Base-by-base conservation (phyloP, 2,797 vertebrate species). In the Poecilia velifera region DNA sequence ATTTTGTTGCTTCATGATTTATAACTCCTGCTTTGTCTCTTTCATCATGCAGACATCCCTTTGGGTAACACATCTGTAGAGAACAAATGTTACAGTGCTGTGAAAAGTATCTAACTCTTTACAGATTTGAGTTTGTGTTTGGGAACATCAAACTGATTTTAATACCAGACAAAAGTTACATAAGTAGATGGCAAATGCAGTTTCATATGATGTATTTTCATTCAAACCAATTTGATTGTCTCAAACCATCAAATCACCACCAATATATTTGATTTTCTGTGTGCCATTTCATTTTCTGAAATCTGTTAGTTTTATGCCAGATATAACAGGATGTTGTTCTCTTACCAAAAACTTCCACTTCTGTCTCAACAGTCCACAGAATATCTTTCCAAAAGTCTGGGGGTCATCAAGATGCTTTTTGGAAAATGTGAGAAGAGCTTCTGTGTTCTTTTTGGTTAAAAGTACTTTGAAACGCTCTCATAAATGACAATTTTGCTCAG, bases 1-100 rank as follows among this genome's bases (percentile, higher is more conserved):
- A 90, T 88, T 85, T 85, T 79, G 77, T 73, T 70, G 76, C 14
- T 80, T 83, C 78, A 73, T 83, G 79, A 89, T 78, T 80, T 72
- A 71, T 57, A 41, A 72, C 34, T 78, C 14, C 53, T 53, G 49
- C 46, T 74, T 34, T 6, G 31, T 74, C 81, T 90, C 92, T 93
- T 87, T 91, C 81, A 70, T 88, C 45, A 49, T 82, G 41, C 78
- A 82, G 73, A 78, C 51, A n/a, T 89, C 59, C 76, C 76, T 84
- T 78, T 59, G 81, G 82, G 74, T 83, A 74, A 28, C 59, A 81
- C 84, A 75, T 46, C 43, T 12, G 47, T 2, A 73, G 4, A 39
- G 34, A 53, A 53, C 20, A 14, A 25, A 53, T 36, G 57, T 13
- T 72, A 16, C 68, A 45, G 22, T 45, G 39, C 22, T n/a, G 12